These are phyloP conservation scores for Coleophora deauratella DNA, from an alignment of 2,888 invertebrate genomes.

Conservation along the genomic window DNA sequence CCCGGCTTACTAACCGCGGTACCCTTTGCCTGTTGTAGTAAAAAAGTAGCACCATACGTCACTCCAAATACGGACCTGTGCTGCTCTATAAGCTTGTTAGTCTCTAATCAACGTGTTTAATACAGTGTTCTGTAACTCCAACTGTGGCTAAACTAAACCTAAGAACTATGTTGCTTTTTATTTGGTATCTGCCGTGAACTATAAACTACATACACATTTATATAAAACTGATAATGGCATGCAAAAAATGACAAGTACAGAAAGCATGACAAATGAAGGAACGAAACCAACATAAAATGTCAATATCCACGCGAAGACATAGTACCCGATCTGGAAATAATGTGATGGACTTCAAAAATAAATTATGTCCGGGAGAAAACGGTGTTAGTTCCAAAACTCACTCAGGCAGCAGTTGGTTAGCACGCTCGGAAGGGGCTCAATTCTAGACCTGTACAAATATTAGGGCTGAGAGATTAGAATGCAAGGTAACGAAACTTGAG, in stretches of 20 bases:
- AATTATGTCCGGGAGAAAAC: conserved; percentile 45
- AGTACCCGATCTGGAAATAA: conserved; percentile 24
- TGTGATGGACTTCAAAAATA: conserved; percentile 72
- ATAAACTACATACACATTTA: conserved; percentile 45
- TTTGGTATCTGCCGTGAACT: conserved; percentile 32
- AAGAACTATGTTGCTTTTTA: conserved; percentile 22
- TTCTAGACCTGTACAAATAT: conserved; percentile 35
- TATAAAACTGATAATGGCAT: conserved; percentile 59
- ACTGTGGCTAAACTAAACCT: conserved; percentile 27
- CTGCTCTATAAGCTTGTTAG: conserved; percentile 52
- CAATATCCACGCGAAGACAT: conserved; percentile 16
- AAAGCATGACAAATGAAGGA: conserved; percentile 59
- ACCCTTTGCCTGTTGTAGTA: conserved; percentile 65
- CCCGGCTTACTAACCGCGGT: neutral
- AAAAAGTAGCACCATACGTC: conserved; percentile 67
- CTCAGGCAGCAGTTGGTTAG: conserved; percentile 74
- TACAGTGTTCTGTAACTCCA: conserved; percentile 36
- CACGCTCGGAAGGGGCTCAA: conserved; percentile 49
- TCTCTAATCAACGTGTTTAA: conserved; percentile 47
- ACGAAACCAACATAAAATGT: conserved; percentile 31
- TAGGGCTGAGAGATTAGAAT: conserved; percentile 28
- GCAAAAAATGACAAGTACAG: conserved; percentile 56
- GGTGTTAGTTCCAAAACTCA: conserved; percentile 65
- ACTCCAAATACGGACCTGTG: conserved; percentile 23
- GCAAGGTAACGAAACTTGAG: conserved; percentile 3